A percentile compares a stretch with the other conserved stretches of the same genome.
phyloP scores from a whole-genome alignment of 2,888 invertebrate genomes.

The Eucera pruinosa region DNA sequence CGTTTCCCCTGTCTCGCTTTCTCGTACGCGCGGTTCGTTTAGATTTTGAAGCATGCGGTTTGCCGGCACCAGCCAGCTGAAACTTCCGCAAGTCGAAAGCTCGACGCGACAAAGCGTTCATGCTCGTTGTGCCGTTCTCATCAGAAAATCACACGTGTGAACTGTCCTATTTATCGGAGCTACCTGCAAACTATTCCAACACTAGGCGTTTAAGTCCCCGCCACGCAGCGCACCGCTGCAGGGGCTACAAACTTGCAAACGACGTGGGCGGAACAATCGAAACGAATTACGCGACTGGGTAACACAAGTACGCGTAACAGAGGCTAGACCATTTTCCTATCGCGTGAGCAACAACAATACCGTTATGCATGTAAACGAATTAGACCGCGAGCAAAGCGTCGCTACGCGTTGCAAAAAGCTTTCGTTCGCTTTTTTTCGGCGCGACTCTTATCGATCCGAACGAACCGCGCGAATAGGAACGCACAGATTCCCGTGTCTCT shows the following conservation, averaged over 20 bases:
- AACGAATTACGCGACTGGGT: constrained; percentile 19
- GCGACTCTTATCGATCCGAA: background rate
- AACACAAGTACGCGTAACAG: constrained; percentile 10
- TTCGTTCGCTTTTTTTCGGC: background rate
- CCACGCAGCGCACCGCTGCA: background rate
- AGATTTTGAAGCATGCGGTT: constrained; percentile 30
- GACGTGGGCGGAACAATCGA: constrained; percentile 7
- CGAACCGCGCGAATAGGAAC: accelerated
- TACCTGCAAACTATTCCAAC: constrained; percentile 9
- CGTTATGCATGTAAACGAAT: background rate
- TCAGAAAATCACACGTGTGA: constrained; percentile 23
- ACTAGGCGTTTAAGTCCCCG: constrained; percentile 9
- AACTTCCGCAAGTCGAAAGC: constrained; percentile 10
- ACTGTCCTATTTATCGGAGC: constrained; percentile 22
- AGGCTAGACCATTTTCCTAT: background rate
- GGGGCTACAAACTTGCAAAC: constrained; percentile 17
- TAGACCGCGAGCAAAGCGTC: no score
- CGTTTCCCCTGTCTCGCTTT: background rate
- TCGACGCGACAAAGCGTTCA: background rate
- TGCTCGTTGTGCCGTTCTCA: background rate
- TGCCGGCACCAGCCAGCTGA: background rate
- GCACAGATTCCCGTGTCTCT: no score
- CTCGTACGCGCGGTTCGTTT: background rate
- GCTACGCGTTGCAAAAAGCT: background rate
- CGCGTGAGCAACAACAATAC: background rate